These are phyloP conservation scores for Gymnothorax javanicus DNA, from an alignment of 2,797 vertebrate genomes.

Conservation along the genomic window DNA sequence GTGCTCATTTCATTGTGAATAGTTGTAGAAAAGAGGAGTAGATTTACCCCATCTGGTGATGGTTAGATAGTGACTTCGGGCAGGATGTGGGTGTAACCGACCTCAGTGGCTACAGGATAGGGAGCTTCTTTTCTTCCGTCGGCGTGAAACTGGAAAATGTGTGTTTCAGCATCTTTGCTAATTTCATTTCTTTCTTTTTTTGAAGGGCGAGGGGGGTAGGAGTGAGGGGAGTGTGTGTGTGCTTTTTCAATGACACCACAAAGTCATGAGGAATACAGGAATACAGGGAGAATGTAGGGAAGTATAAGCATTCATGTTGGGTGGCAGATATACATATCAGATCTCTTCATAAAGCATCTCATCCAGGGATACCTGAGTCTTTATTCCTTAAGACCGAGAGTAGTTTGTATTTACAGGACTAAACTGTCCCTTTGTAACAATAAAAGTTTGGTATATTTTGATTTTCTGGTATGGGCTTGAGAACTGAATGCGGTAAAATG, in stretches of 20 bases:
- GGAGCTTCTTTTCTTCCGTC: slow-evolving; percentile 74
- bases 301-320: slow-evolving; percentile 36
- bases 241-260: slow-evolving; percentile 60
- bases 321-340: neutral
- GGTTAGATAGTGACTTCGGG: slow-evolving; percentile 79
- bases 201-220: neutral
- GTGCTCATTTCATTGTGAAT: neutral
- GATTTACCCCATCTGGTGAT: slow-evolving; percentile 70
- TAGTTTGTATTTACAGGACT: neutral
- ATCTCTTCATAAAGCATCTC: neutral
- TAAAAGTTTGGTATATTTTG: neutral
- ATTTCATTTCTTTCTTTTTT: slow-evolving; percentile 56
- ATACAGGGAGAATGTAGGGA: slow-evolving; percentile 59
- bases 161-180: neutral
- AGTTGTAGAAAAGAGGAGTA: slow-evolving; percentile 51
- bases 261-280: slow-evolving; percentile 48
- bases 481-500: neutral
- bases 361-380: neutral
- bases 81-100: slow-evolving; percentile 77
- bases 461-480: neutral
- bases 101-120: slow-evolving; percentile 75
- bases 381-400: neutral
- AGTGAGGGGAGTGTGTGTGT: slow-evolving; percentile 42
- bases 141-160: slow-evolving; percentile 78
- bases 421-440: neutral